Evolutionary conservation across 2,797 vertebrate species (phyloP).

Genomic region (Chanos chanos): DNA sequence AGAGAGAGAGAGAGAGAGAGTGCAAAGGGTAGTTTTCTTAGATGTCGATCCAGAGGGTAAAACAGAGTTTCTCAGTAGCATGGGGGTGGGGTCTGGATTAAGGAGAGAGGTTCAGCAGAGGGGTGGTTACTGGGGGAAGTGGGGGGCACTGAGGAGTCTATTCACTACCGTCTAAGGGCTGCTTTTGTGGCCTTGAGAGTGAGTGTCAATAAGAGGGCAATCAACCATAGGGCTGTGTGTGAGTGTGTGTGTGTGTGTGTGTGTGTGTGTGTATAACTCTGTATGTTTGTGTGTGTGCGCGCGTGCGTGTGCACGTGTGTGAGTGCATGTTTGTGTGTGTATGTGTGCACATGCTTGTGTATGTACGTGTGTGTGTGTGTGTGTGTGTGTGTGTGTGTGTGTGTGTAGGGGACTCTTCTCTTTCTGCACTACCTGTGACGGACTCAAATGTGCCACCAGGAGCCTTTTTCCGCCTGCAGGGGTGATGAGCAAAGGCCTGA

Average conservation of each 20-base stretch:
- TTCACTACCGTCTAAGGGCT: slow-evolving; percentile 89
- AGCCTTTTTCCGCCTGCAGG: slow-evolving; percentile 79
- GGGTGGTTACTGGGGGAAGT: background rate
- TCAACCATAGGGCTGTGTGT: slow-evolving; percentile 84
- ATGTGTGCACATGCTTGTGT: no score
- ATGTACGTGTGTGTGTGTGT: slow-evolving; percentile 68
- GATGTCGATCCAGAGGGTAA: background rate
- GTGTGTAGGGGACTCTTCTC: slow-evolving; percentile 82
- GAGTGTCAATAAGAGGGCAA: slow-evolving; percentile 93
- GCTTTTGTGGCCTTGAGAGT: slow-evolving; percentile 89
- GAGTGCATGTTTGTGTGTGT: slow-evolving; percentile 72
- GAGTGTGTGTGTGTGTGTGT: slow-evolving; percentile 73
- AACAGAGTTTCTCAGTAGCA: slow-evolving; percentile 1
- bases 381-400: slow-evolving; percentile 53
- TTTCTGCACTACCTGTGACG: slow-evolving; percentile 88
- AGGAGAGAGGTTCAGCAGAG: slow-evolving; percentile 77
- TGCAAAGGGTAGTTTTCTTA: no score
- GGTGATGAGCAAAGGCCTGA: slow-evolving; percentile 78
- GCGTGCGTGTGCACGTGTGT: slow-evolving; percentile 67
- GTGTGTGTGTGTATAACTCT: slow-evolving; percentile 63
- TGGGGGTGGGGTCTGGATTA: slow-evolving; percentile 53
- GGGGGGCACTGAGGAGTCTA: slow-evolving; percentile 83
- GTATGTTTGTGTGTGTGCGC: slow-evolving; percentile 60
- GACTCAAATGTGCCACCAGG: slow-evolving; percentile 89
- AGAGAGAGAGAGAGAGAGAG: slow-evolving; percentile 26